These are phyloP conservation scores for Pyxicephalus adspersus DNA, from an alignment of 2,113 vertebrate genomes.

Conservation along the genomic window DNA sequence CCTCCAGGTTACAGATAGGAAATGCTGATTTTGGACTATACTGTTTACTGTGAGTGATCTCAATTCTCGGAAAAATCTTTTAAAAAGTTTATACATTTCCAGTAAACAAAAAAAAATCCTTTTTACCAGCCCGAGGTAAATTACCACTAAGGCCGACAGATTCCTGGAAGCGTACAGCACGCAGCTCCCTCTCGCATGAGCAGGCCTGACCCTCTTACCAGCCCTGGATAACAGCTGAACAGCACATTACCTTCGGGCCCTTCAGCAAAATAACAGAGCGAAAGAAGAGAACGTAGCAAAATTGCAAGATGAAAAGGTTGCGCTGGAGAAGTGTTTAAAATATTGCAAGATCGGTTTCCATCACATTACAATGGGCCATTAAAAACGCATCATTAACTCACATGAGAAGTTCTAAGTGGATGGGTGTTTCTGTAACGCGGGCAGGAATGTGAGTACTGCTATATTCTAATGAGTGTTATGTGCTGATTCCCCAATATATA, in stretches of 20 bases:
- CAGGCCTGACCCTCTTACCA: background rate
- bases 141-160: background rate
- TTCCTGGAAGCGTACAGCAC: background rate
- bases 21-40: too few species aligned
- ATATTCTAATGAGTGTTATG: constrained; percentile 43
- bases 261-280: background rate
- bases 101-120: too few species aligned
- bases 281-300: constrained; percentile 11
- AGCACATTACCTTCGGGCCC: constrained; percentile 29
- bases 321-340: constrained; percentile 39
- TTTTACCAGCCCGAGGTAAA: background rate
- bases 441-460: constrained; percentile 8
- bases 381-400: constrained; percentile 46
- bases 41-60: too few species aligned
- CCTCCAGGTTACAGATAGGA: too few species aligned
- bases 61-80: too few species aligned
- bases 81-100: too few species aligned
- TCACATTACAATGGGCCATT: constrained; percentile 43
- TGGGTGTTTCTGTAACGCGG: constrained; percentile 15
- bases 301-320: constrained; percentile 8
- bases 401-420: constrained; percentile 35
- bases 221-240: constrained; percentile 7
- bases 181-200: background rate
- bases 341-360: constrained; percentile 27
- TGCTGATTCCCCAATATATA: background rate